Evolutionary conservation across 1,140 invertebrate genomes (phyloP).

Genomic region (Pogonognathellus flavescens): DNA sequence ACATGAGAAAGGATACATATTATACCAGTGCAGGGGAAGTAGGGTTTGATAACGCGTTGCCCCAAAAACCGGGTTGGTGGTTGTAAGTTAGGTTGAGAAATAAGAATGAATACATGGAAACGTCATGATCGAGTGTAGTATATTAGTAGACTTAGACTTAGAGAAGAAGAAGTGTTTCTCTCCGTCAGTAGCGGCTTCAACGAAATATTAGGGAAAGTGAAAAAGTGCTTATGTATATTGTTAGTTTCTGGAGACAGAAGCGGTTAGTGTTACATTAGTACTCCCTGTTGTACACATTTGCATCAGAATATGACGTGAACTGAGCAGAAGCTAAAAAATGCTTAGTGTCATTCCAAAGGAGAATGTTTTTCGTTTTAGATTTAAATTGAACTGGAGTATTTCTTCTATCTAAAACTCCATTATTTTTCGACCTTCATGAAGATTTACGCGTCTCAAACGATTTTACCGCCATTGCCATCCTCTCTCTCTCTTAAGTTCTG

Average conservation of each 20-base stretch:
- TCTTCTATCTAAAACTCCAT: constrained; percentile 50
- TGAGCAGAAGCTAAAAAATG: constrained; percentile 46
- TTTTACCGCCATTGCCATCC: neutral
- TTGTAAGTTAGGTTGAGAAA: no score
- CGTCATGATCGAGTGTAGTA: no score
- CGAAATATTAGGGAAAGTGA: no score
- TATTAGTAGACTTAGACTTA: no score
- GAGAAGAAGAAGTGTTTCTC: no score
- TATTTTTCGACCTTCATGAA: constrained; percentile 48
- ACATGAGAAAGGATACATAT: no score
- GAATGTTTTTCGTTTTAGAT: constrained; percentile 47
- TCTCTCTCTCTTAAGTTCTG: neutral
- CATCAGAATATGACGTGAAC: constrained; percentile 43
- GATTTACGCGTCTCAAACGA: constrained; percentile 46
- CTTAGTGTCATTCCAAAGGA: constrained; percentile 35
- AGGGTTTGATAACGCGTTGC: no score
- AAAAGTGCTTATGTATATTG: no score
- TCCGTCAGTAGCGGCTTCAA: no score
- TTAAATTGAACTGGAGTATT: constrained; percentile 41
- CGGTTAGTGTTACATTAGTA: constrained; percentile 31
- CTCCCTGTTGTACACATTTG: constrained; percentile 41
- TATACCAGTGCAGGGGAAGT: no score
- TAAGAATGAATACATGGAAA: no score
- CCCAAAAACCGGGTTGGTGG: no score
- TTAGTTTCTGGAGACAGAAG: neutral